A percentile compares a stretch with the other conserved stretches of the same genome.
Evolutionary conservation across 2,797 vertebrate genomes (phyloP).

Genomic region (Bryconaethiops microstoma): DNA sequence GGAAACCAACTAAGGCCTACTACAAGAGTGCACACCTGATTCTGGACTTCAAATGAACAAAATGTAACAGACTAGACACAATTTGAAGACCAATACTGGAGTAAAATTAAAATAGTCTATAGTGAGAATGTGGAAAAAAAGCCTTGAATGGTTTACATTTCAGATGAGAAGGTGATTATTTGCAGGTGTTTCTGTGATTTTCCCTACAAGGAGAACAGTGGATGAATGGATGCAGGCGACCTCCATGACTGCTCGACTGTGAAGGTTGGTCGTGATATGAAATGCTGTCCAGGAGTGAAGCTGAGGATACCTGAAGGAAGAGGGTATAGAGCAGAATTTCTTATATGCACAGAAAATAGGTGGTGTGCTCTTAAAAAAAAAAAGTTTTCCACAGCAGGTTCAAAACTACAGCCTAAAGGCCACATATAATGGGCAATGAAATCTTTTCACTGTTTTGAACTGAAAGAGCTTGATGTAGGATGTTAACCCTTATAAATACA

Average conservation of each 20-base stretch:
- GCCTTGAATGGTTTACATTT: neutral
- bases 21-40: neutral
- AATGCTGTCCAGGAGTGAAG: constrained; percentile 19
- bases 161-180: neutral
- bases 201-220: neutral
- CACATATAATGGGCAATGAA: no score
- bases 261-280: neutral
- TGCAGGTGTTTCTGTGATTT: neutral
- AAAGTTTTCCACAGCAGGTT: no score
- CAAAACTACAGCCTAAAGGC: no score
- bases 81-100: neutral
- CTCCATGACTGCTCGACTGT: neutral
- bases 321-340: neutral
- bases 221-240: neutral
- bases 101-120: neutral
- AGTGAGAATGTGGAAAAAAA: neutral
- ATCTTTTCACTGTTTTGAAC: no score
- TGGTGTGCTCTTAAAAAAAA: no score
- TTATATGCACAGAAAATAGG: no score
- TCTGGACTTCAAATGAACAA: neutral
- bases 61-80: neutral
- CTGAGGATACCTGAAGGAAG: constrained; percentile 11
- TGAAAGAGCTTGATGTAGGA: no score
- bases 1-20: neutral
- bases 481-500: no score